Evolutionary conservation across 2,113 vertebrate species (phyloP), one percentile per base, ranked within the genome.

Genomic region (Misgurnus anguillicaudatus): DNA sequence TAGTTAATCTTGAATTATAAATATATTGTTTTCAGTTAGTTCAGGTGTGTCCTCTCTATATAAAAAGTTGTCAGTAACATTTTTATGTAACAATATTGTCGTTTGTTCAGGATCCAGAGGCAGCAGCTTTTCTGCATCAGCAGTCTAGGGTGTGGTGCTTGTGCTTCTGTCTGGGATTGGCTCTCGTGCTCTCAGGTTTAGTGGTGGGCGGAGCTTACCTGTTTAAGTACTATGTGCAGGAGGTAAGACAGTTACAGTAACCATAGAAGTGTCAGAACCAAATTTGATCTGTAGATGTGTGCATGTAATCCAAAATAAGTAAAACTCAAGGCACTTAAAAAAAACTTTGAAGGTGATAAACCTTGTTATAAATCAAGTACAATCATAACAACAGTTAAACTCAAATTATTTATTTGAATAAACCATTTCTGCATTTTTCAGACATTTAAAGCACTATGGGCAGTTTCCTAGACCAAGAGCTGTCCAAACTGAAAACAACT

Each of bases 141-240:
- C 90, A 93, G 68, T 95, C 95, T 71, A 93, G 93, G 69, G 92
- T 95, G 72, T 99, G 96, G 96, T 98, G 96, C 86, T 99, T 95
- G 95, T 98, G 95, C 89, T 95, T 98, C 94, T 98, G 94, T 81
- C 95, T 99, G 53, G 97, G 97, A 36, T 66, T 99, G 73, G 95
- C 95, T 45, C 95, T 99, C 72, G 95, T 99, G 94, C 90, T 99
- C 78, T 96, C 95, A 3, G 96, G 96, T 0, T 92, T 97, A 79
- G 94, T 99, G 80, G 93, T 98, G 0, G 97, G 96, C 3, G 96
- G 96, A 82, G 95, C 92, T 41, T 99, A 97, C 86, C 92, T 99
- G 67, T 96, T 95, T 91, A 95, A 91, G 87, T 95, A 95, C 79
- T 96, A 96, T 86, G 83, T 91, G 83, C 86, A 88, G 83, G 93